These are phyloP conservation scores for Fragum fragum DNA, from an alignment of 2,888 invertebrate genomes.

Conservation along the genomic window DNA sequence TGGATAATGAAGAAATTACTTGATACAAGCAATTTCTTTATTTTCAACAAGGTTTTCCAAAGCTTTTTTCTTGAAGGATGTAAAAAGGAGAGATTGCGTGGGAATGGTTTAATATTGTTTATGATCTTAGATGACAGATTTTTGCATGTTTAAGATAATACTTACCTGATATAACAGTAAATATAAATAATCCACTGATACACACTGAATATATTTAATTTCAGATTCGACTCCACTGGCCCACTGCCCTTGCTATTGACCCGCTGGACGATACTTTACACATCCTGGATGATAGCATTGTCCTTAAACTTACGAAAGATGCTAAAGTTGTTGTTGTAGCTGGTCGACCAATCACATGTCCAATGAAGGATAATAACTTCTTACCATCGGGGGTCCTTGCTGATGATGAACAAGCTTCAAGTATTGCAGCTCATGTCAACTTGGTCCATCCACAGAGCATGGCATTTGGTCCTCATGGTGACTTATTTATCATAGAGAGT, in stretches of 20 bases:
- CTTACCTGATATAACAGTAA: too few species aligned
- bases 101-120: too few species aligned
- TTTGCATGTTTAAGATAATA: too few species aligned
- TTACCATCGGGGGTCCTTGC: conserved; percentile 79
- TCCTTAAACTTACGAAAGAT: conserved; percentile 96
- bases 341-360: conserved; percentile 97
- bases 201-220: conserved; percentile 33
- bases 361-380: conserved; percentile 90
- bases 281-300: conserved; percentile 95
- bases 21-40: too few species aligned
- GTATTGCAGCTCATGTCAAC: conserved; percentile 93
- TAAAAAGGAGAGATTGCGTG: too few species aligned
- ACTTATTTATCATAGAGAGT: conserved; percentile 97
- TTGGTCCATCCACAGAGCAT: conserved; percentile 96
- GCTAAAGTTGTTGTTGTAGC: conserved; percentile 95
- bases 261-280: conserved; percentile 97
- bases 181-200: too few species aligned
- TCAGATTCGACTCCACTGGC: conserved; percentile 97
- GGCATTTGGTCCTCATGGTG: conserved; percentile 96
- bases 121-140: too few species aligned
- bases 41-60: too few species aligned
- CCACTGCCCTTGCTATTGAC: conserved; percentile 97
- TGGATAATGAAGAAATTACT: too few species aligned
- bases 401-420: conserved; percentile 82
- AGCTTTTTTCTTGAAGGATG: too few species aligned